Base-by-base conservation (phyloP, 1,140 invertebrate species). In the Trachymyrmex septentrionalis region DNA sequence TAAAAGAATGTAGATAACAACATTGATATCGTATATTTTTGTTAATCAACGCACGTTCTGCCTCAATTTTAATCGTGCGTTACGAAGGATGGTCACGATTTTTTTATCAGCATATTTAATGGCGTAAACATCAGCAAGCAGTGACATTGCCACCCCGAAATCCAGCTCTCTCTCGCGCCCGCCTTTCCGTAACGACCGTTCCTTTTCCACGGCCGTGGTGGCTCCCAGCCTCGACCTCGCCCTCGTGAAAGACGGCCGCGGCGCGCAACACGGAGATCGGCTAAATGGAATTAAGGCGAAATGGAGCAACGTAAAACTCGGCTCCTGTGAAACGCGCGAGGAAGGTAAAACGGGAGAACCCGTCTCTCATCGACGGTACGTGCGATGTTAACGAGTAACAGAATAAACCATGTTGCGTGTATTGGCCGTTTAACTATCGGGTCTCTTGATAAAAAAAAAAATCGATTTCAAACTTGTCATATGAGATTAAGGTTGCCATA, bases 231-330 rank as follows among this genome's bases (percentile, higher is more conserved):
- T 48, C 27, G 71, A 76, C 10, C 44, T 34, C 30, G 57, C 69
- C 57, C 24, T 14, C 64, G 44, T 30, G 57, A 71, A 38, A 69
- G 72, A 69, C 53, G 34, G 30, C 30, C 30, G 57, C 16, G 34
- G 57, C 3, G 30, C 4, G 48, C 34, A 57, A 38, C 44, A 14
- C 30, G 16, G 44, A 21, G 38, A 19, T 57, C 24, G 48, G 27
- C 63, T 76, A 88, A 88, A 88, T 88, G 76, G 84, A 88, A 88
- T 89, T 89, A 88, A 89, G 85, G 76, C 48, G 82, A 66, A 88
- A 88, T 66, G 71, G 75, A 69, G 82, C 73, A 86, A 80, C 75
- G 75, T 34, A 57, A 76, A 89, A 89, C 82, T 89, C 77, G 72
- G 50, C 69, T 63, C 27, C 44, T 44, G 67, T 59, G n/a, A n/a